A percentile compares a stretch with the other conserved stretches of the same genome.
These are phyloP conservation scores for Pseudotriccus pelzelni DNA, from an alignment of 2,797 vertebrate species.

Conservation along the genomic window DNA sequence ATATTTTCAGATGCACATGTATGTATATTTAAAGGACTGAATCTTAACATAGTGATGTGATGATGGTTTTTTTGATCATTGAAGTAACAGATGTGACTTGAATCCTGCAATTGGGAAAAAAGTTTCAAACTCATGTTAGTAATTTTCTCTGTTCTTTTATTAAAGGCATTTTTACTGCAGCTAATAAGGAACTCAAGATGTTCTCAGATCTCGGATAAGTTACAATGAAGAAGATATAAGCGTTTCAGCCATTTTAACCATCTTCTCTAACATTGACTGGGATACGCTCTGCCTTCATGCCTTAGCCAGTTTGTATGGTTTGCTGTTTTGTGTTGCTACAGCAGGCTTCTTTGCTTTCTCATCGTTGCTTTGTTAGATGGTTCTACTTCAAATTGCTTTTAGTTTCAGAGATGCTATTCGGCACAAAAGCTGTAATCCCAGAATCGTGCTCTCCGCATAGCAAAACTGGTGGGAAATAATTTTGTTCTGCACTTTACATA, in stretches of 20 bases:
- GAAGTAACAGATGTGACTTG: background rate
- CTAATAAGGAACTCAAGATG: background rate
- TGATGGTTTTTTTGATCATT: background rate
- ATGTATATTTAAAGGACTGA: background rate
- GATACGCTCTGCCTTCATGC: background rate
- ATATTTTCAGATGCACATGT: background rate
- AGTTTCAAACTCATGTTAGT: background rate
- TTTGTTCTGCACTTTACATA: slow-evolving; percentile 55
- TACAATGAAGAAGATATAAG: background rate
- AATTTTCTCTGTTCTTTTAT: background rate
- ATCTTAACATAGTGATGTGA: background rate
- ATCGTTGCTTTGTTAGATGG: background rate
- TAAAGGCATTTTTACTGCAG: background rate
- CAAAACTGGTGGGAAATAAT: slow-evolving; percentile 40
- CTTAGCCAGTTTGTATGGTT: background rate
- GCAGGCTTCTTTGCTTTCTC: background rate
- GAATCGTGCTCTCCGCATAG: background rate
- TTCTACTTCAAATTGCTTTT: slow-evolving; percentile 10
- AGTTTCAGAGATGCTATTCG: slow-evolving; percentile 12
- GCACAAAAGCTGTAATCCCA: background rate
- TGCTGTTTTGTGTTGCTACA: background rate
- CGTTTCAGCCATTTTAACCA: background rate
- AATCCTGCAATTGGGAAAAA: background rate
- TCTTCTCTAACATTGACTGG: fast-evolving
- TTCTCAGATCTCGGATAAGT: background rate